Conservation (phyloP, 1,140 invertebrate species). For the Xylocopa sonorina region DNA sequence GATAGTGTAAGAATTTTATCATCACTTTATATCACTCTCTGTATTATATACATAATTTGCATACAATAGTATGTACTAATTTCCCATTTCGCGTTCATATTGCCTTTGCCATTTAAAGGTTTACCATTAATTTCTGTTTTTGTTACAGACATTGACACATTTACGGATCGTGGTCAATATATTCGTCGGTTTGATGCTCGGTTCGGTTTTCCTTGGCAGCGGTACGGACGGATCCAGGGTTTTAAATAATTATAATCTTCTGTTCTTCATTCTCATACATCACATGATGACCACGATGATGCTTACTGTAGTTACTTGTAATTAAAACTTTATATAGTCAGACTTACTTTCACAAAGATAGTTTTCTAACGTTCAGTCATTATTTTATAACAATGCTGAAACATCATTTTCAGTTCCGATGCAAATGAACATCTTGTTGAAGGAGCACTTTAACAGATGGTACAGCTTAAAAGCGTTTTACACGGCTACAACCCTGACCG, state of each 20-base stretch:
- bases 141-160: slow-evolving; percentile 92
- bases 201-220: slow-evolving; percentile 86
- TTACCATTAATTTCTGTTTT: background rate
- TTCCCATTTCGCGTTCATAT: background rate
- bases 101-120: background rate
- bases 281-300: slow-evolving; percentile 93
- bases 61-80: too few species aligned
- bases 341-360: background rate
- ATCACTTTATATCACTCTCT: too few species aligned
- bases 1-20: slow-evolving; percentile 83
- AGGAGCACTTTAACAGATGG: slow-evolving; percentile 98
- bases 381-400: background rate
- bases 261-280: slow-evolving; percentile 92
- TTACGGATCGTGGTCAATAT: slow-evolving; percentile 90
- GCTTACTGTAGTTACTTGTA: slow-evolving; percentile 92
- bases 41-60: too few species aligned
- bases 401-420: slow-evolving; percentile 89
- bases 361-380: too few species aligned
- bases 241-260: slow-evolving; percentile 90
- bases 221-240: slow-evolving; percentile 88
- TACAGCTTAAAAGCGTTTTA: slow-evolving; percentile 97
- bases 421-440: slow-evolving; percentile 94
- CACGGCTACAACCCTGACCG: slow-evolving; percentile 92
- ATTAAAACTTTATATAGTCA: slow-evolving; percentile 71
- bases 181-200: slow-evolving; percentile 88